Percentiles rank a stretch among this genome's conserved stretches.
These are phyloP conservation scores for Bombus pyrosoma DNA, from an alignment of 1,140 invertebrate genomes.

Conservation along the genomic window DNA sequence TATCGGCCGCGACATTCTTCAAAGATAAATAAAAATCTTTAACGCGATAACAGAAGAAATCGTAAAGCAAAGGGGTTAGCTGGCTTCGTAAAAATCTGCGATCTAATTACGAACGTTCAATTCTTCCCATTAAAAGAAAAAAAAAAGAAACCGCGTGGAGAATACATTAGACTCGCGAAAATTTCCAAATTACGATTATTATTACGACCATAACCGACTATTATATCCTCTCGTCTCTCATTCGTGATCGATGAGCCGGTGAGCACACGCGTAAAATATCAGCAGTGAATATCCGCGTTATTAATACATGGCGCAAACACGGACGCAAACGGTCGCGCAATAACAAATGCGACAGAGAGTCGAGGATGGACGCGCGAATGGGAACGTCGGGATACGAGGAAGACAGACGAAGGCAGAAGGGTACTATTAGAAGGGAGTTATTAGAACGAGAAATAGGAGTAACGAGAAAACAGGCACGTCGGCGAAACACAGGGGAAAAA, in stretches of 20 bases:
- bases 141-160: no score
- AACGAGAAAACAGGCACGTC: not conserved
- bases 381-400: not conserved
- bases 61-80: no score
- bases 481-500: not conserved
- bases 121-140: no score
- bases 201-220: no score
- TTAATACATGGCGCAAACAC: slow-evolving; percentile 26
- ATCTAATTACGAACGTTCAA: no score
- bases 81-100: no score
- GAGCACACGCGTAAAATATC: not conserved
- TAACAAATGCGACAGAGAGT: not conserved
- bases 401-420: not conserved
- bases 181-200: no score
- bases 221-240: not conserved
- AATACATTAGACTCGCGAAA: no score
- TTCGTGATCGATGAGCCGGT: not conserved
- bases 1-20: no score
- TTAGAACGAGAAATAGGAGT: slow-evolving; percentile 3
- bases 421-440: slow-evolving; percentile 2
- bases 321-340: not conserved
- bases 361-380: not conserved
- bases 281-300: not conserved
- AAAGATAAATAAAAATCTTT: no score
- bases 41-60: no score